phyloP scores from a whole-genome alignment of 2,888 invertebrate species.

The Cryptocephalus moraei region DNA sequence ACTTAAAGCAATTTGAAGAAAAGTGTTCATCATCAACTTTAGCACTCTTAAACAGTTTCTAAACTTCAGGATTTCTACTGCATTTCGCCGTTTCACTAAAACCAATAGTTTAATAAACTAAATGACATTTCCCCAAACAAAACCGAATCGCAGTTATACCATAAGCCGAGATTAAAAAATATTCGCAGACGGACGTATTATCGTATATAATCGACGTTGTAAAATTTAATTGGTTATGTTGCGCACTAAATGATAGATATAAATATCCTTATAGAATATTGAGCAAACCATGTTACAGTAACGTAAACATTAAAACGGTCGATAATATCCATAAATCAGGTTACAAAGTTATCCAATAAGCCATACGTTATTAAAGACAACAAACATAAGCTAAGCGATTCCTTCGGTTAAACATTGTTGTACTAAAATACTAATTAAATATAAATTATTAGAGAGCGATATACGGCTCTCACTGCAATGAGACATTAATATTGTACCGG shows the following conservation, averaged over 20 bases:
- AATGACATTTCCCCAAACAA: no score
- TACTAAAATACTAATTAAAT: constrained; percentile 20
- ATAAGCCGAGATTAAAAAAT: not conserved
- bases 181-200: not conserved
- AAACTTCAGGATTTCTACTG: no score
- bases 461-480: not conserved
- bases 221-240: constrained; percentile 21
- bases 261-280: constrained; percentile 19
- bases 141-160: no score
- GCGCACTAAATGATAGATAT: constrained; percentile 16
- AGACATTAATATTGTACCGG: not conserved
- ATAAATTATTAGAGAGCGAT: constrained; percentile 17
- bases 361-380: constrained; percentile 21
- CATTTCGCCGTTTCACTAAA: no score
- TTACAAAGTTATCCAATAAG: constrained; percentile 22
- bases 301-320: constrained; percentile 18
- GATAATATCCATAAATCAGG: constrained; percentile 25
- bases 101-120: no score
- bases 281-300: constrained; percentile 15
- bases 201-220: constrained; percentile 15
- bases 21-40: no score
- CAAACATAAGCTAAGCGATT: constrained; percentile 19
- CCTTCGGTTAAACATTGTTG: constrained; percentile 18
- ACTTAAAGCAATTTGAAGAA: no score
- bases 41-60: no score